A percentile compares a stretch with the other conserved stretches of the same genome.
Evolutionary conservation across 1,140 invertebrate genomes (phyloP).

Genomic region (Aphelenchoides avenae): DNA sequence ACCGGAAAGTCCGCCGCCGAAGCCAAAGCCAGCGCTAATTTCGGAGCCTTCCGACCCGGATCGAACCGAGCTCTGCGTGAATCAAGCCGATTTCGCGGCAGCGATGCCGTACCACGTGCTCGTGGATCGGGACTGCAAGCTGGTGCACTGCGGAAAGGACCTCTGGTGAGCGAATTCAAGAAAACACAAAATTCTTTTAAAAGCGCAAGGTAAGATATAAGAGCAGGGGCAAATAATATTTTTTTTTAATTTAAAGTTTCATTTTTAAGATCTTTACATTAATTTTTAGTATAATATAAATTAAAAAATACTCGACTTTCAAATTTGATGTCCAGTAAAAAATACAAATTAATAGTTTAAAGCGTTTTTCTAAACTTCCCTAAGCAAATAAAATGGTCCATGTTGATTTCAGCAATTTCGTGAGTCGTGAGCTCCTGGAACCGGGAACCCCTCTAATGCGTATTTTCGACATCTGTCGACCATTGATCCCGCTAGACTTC

Average conservation of each 20-base stretch:
- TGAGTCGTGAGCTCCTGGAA: constrained; percentile 44
- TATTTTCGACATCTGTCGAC: constrained; percentile 55
- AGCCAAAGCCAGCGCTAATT: too few species aligned
- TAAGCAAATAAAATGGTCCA: neutral
- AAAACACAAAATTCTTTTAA: neutral
- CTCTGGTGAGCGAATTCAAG: constrained; percentile 32
- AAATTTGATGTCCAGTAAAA: too few species aligned
- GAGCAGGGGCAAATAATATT: too few species aligned
- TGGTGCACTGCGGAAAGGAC: constrained; percentile 54
- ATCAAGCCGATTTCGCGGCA: too few species aligned
- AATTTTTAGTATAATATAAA: neutral
- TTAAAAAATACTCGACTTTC: constrained; percentile 13
- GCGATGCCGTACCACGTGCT: constrained; percentile 62
- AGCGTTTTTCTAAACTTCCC: neutral
- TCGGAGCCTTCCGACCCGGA: too few species aligned
- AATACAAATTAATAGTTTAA: neutral
- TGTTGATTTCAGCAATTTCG: constrained; percentile 34
- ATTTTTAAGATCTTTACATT: constrained; percentile 1
- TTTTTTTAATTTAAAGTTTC: too few species aligned
- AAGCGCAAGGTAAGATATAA: neutral
- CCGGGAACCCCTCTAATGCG: constrained; percentile 49
- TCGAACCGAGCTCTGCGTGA: too few species aligned
- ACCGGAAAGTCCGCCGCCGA: too few species aligned
- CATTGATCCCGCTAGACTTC: constrained; percentile 56
- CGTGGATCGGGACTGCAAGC: constrained; percentile 57